Base-by-base conservation (phyloP, 2,888 invertebrate genomes). In the Meteorus cinctellus region DNA sequence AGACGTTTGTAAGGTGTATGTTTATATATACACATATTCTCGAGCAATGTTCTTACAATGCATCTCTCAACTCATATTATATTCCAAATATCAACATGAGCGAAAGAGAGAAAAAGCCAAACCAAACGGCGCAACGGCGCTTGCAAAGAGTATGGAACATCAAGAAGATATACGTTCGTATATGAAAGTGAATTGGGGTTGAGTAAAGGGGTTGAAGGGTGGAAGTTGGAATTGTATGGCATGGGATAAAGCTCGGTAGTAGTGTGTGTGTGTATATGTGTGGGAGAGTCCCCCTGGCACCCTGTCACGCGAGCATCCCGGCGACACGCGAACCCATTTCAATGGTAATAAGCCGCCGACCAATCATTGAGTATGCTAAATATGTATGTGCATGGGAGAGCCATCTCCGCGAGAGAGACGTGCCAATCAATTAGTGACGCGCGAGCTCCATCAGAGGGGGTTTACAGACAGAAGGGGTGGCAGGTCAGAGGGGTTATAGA, bases 361-460 rank as follows among this genome's bases (percentile, higher is more conserved):
- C 86, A 82, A 86, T 86, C 86, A 84, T 85, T 82, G 83, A 83
- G 80, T 82, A 83, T 83, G 85, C 83, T 85, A 86, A 87, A 87
- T 87, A 84, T 85, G 86, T 84, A 84, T 85, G 83, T 83, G 82
- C 82, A 80, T 79, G 79, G 74, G 78, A 79, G 82, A 81, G 72
- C 74, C 77, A 76, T 79, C 76, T 63, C 77, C 59, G 34, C 70
- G 65, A 65, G 65, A 79, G 79, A 82, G 84, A 84, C 82, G 83
- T 84, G 85, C 84, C 85, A 85, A 84, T 85, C 86, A 85, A 86
- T 86, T 86, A 86, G 82, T 83, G 79, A 82, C 78, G 63, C 31
- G 74, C 72, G 59, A 14, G 31, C 24, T 67, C 29, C 62, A 59
- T 70, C 41, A 74, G 48, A 62, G 72, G 77, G 77, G 76, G 75